Conservation (phyloP, 2,113 vertebrate genomes). For the Willisornis vidua region DNA sequence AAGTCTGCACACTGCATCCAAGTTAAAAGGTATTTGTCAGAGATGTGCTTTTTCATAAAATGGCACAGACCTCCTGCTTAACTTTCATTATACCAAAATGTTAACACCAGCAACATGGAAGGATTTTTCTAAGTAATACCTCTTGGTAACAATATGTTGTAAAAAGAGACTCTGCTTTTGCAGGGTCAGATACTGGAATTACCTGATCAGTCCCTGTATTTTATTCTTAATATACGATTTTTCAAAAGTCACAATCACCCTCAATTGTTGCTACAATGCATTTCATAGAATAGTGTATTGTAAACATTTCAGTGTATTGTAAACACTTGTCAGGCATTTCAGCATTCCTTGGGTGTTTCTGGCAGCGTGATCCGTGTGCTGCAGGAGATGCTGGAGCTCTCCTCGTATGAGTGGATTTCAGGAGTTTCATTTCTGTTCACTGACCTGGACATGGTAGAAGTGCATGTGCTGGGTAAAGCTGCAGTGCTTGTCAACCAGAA, state of each 20-base stretch:
- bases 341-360: background rate
- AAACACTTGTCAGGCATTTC: background rate
- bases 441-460: slow-evolving; percentile 87
- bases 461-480: slow-evolving; percentile 85
- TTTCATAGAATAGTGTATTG: background rate
- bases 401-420: background rate
- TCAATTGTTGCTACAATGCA: background rate
- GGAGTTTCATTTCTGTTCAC: background rate
- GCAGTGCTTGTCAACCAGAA: slow-evolving; percentile 97
- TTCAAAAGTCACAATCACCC: background rate
- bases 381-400: background rate
- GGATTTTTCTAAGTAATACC: background rate
- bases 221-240: background rate
- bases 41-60: background rate
- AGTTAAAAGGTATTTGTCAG: slow-evolving; percentile 3
- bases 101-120: background rate
- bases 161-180: background rate
- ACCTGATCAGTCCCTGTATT: background rate
- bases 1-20: slow-evolving; percentile 85
- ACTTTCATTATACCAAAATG: background rate
- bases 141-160: background rate
- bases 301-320: background rate
- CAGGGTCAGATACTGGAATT: background rate
- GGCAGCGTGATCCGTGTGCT: background rate
- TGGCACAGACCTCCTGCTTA: background rate